Conservation (phyloP, 2,888 invertebrate genomes). For the Plagodis pulveraria region DNA sequence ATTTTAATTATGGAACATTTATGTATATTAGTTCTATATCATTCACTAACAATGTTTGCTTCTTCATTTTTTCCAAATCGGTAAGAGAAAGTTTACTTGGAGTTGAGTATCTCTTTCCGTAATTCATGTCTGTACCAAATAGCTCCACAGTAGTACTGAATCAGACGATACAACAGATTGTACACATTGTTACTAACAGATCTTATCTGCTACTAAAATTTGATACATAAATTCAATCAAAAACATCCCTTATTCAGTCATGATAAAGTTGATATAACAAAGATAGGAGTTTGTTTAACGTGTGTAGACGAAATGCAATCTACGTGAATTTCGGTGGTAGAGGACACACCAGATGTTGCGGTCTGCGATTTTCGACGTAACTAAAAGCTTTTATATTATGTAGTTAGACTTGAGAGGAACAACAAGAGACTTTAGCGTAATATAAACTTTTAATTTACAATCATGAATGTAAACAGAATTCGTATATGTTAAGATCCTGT, state of each 20-base stretch:
- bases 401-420: conserved; percentile 33
- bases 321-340: conserved; percentile 64
- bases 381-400: conserved; percentile 72
- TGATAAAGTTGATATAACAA: conserved; percentile 19
- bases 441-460: conserved; percentile 2
- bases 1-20: too few relatives aligned
- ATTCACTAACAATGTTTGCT: conserved; percentile 46
- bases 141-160: conserved; percentile 69
- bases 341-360: conserved; percentile 77
- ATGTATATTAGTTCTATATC: conserved; percentile 1
- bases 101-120: conserved; percentile 65
- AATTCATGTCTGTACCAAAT: conserved; percentile 75
- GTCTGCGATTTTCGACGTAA: conserved; percentile 76
- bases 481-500: too few relatives aligned
- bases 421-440: conserved; percentile 23
- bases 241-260: conserved; percentile 44
- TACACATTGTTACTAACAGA: conserved; percentile 56
- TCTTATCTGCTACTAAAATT: conserved; percentile 55
- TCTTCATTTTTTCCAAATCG: conserved; percentile 69
- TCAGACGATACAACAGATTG: conserved; percentile 79
- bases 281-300: conserved; percentile 27
- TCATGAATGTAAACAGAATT: not conserved
- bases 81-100: conserved; percentile 59
- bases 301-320: conserved; percentile 75
- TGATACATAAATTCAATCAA: conserved; percentile 27